Evolutionary conservation across 1,140 invertebrate species (phyloP).

Genomic region (Philotrypesis tridentata): DNA sequence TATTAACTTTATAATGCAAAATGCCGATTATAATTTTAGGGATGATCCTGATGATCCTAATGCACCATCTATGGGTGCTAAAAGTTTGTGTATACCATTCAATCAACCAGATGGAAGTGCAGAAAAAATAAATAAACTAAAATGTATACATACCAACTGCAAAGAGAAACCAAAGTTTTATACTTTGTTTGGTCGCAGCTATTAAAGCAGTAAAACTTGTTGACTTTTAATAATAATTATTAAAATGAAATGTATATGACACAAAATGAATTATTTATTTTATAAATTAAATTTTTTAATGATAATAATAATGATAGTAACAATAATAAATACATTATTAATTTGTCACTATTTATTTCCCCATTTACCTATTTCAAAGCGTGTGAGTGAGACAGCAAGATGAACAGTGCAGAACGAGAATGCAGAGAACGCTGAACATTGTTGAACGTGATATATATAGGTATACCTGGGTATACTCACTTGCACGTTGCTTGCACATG

Average conservation of each 20-base stretch:
- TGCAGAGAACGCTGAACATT: too few species aligned
- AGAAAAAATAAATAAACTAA: conserved; percentile 75
- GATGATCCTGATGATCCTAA: conserved; percentile 81
- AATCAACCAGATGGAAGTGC: conserved; percentile 83
- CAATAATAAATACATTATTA: too few species aligned
- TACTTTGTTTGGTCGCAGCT: conserved; percentile 97
- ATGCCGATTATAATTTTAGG: conserved; percentile 61
- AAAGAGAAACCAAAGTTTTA: conserved; percentile 86
- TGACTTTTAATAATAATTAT: background rate
- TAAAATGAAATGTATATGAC: background rate
- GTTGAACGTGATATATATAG: too few species aligned
- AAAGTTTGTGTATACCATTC: conserved; percentile 97
- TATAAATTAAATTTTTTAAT: background rate
- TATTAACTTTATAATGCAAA: conserved; percentile 52
- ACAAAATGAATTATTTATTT: conserved; percentile 21
- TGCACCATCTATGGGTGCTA: conserved; percentile 97
- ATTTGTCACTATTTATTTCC: too few species aligned
- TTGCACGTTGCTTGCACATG: too few species aligned
- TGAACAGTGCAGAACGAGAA: too few species aligned
- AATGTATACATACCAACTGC: conserved; percentile 94
- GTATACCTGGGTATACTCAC: too few species aligned
- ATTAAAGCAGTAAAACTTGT: conserved; percentile 79
- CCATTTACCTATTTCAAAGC: too few species aligned
- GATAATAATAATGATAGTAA: background rate
- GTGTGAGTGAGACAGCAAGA: too few species aligned